These are phyloP conservation scores for Siniperca undulata DNA, from an alignment of 2,797 vertebrate species.

Conservation along the genomic window DNA sequence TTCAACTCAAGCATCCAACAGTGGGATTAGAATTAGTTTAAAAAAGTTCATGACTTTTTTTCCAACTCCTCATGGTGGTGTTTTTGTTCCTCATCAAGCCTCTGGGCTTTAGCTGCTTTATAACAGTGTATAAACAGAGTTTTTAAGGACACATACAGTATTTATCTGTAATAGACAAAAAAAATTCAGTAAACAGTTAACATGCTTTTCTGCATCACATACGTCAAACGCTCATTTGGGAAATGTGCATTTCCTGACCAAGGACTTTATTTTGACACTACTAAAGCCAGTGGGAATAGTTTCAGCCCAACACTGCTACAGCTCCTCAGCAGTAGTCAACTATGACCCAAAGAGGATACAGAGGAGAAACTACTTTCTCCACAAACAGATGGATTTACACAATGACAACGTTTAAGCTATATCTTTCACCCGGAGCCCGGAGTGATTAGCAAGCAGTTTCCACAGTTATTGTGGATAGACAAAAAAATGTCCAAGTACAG, in stretches of 20 bases:
- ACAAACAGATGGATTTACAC: no score
- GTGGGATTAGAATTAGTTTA: conserved; percentile 18
- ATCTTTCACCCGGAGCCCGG: no score
- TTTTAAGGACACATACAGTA: not conserved
- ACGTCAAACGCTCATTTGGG: not conserved
- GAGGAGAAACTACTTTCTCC: no score
- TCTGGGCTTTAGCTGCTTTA: not conserved
- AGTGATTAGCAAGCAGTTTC: no score
- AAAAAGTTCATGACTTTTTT: conserved; percentile 3
- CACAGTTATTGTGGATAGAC: no score
- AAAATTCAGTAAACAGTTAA: conserved; percentile 7
- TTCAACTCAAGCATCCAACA: not conserved
- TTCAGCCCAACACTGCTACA: not conserved
- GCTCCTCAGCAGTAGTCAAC: not conserved
- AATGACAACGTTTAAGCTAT: no score
- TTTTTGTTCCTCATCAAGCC: conserved; percentile 24
- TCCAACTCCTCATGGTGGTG: conserved; percentile 1
- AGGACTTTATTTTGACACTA: not conserved
- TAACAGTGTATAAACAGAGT: not conserved
- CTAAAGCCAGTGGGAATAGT: not conserved
- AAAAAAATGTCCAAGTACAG: no score
- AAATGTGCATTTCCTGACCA: not conserved
- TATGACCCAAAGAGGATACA: no score
- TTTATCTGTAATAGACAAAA: conserved; percentile 16
- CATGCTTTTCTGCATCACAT: not conserved